Evolutionary conservation across 2,797 vertebrate genomes (phyloP), one percentile per base, ranked within the genome.

Genomic region (Coregonus suidteri): DNA sequence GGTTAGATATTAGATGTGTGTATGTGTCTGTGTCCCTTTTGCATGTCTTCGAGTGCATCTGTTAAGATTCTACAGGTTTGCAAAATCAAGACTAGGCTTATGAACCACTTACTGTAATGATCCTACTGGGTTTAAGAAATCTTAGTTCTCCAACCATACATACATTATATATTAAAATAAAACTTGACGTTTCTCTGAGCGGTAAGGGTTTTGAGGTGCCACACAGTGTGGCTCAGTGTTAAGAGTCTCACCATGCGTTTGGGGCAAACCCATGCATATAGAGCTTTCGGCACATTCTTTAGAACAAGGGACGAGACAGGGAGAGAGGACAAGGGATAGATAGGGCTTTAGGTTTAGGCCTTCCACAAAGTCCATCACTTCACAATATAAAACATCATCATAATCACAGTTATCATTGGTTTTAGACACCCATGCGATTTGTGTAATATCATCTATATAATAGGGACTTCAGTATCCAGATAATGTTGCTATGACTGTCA

Each of bases 91-190:
- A 31, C 52, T 68, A 72, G 31, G 74, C 76, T 68, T 62, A 82
- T 0, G 75, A 82, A 78, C 68, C 54, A 54, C 66, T 82, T 15
- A 66, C 30, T 34, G 47, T 6, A 72, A 82, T 75, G 83, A 88
- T 85, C 85, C 77, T 75, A 86, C 30, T 25, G 25, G 73, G 75
- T 75, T 80, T 31, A 73, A 31, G 11, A 30, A 82, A 65, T 67
- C 11, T 1, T 37, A 65, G 69, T 74, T 76, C n/a, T 31, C 84
- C 56, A 82, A 77, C 84, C 25, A 15, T 77, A 80, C 76, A 82
- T 72, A 77, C 64, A 76, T 6, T 77, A 75, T 70, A 68, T 89
- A 90, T 83, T 87, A 90, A 90, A 90, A 90, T 90, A 91, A 89
- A 88, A 86, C 71, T 81, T 75, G 77, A 82, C 73, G 71, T 68